A percentile compares a stretch with the other conserved stretches of the same genome.
phyloP scores from a whole-genome alignment of 2,113 vertebrate species.

The Ellobius talpinus region DNA sequence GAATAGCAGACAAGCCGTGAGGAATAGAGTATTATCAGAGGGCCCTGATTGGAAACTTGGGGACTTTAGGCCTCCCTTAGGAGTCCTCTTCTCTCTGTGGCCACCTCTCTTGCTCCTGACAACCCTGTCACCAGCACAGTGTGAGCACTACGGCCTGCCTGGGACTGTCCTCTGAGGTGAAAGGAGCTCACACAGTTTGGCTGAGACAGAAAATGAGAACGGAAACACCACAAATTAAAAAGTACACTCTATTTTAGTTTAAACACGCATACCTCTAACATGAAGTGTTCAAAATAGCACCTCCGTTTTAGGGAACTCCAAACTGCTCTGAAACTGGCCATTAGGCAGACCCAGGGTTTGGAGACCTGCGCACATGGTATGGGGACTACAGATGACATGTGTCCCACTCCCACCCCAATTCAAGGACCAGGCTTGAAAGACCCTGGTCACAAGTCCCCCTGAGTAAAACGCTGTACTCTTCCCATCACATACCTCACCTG shows the following conservation, averaged over 20 bases:
- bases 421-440: background rate
- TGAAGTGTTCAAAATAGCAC: slow-evolving; percentile 57
- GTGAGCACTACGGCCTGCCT: background rate
- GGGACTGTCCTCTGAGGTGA: background rate
- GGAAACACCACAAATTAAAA: slow-evolving; percentile 65
- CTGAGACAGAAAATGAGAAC: slow-evolving; percentile 38
- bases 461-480: background rate
- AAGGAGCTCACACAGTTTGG: background rate
- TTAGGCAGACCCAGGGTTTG: background rate
- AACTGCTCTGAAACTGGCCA: slow-evolving; percentile 28
- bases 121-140: background rate
- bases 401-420: background rate
- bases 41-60: background rate
- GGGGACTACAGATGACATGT: accelerated
- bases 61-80: too few relatives aligned
- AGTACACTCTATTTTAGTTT: slow-evolving; percentile 51
- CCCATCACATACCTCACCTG: background rate
- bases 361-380: background rate
- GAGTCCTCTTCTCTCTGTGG: background rate
- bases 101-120: accelerated
- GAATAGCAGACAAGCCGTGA: background rate
- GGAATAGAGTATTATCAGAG: background rate
- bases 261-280: slow-evolving; percentile 43
- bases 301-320: slow-evolving; percentile 53
- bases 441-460: background rate